Base-by-base conservation (phyloP, 2,113 vertebrate genomes). In the Nyctibius bracteatus region DNA sequence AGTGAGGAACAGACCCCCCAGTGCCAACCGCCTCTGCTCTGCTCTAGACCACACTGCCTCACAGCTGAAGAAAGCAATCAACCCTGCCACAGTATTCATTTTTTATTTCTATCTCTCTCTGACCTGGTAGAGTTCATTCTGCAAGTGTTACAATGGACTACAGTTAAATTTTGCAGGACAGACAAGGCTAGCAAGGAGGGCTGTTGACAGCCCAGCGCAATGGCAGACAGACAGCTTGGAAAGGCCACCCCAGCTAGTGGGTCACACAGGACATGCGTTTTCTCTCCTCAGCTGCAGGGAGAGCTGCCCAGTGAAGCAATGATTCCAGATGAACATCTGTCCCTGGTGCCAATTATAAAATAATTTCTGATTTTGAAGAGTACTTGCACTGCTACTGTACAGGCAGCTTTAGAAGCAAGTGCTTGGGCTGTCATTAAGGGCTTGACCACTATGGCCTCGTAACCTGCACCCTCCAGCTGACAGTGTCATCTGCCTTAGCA, bases 371-470 rank as follows among this genome's bases (percentile, higher is more conserved):
- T 19, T 92, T 55, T 57, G 74, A 28, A 11, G 46, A 22, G 31
- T 33, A 3, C 22, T 14, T 49, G n/a, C 6, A 13, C 51, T 49
- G 52, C 57, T 20, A 1, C 4, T 22, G 58, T 12, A 21, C 51
- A 47, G 37, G 12, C 57, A 20, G 43, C 25, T 6, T 59, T 21
- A 49, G 57, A 28, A 84, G 80, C 66, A 54, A 16, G n/a, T 8
- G 44, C 44, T 54, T 13, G 8, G 47, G 43, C 28, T 68, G 51
- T 11, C 37, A 4, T 5, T n/a, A 15, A 30, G n/a, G n/a, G 52
- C 51, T 43, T 6, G 16, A 33, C 15, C 61, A 3, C 6, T 0
- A 0, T 0, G 2, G 21, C 17, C 3, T 8, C 62, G 1, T 5
- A 8, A 5, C 52, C 62, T 0, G 23, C 0, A 6, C 12, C 30